A percentile compares a stretch with the other conserved stretches of the same genome.
These are phyloP conservation scores for Pseudanteris insignis DNA, from an alignment of 2,888 invertebrate genomes.

Conservation along the genomic window DNA sequence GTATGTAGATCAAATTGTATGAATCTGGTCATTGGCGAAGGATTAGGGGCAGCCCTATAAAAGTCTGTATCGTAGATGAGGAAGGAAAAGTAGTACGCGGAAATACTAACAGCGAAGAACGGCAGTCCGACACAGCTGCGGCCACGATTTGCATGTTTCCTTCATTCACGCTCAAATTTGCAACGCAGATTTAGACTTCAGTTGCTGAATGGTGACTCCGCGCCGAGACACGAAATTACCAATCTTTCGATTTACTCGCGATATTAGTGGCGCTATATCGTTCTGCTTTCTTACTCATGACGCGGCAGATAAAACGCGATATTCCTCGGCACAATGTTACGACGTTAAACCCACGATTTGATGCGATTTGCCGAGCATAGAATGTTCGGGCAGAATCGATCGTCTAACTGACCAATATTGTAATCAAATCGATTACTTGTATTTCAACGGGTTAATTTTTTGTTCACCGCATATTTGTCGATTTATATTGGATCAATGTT, in stretches of 20 bases:
- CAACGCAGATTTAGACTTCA: conserved; percentile 44
- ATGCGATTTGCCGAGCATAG: too few relatives aligned
- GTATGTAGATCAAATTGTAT: conserved; percentile 35
- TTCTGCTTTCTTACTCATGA: conserved; percentile 7
- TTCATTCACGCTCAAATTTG: conserved; percentile 43
- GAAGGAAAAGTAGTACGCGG: conserved; percentile 39
- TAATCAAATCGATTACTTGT: too few relatives aligned
- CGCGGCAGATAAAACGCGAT: conserved; percentile 14
- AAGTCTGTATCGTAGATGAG: conserved; percentile 38
- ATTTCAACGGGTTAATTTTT: too few relatives aligned
- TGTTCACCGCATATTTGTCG: too few relatives aligned
- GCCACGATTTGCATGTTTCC: conserved; percentile 44
- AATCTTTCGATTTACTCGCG: conserved; percentile 42
- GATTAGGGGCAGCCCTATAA: conserved; percentile 38
- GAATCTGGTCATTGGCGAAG: conserved; percentile 27
- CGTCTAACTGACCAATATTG: too few relatives aligned
- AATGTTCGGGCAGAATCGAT: too few relatives aligned
- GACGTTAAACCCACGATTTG: too few relatives aligned
- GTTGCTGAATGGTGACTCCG: conserved; percentile 32
- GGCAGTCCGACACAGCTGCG: conserved; percentile 37
- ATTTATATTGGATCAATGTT: too few relatives aligned
- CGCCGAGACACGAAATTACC: conserved; percentile 37
- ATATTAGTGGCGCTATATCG: conserved; percentile 27
- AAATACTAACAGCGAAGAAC: conserved; percentile 38
- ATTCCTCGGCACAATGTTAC: too few relatives aligned